A percentile compares a stretch with the other conserved stretches of the same genome.
phyloP scores from a whole-genome alignment of 2,797 vertebrate species.

The Trachops cirrhosus region DNA sequence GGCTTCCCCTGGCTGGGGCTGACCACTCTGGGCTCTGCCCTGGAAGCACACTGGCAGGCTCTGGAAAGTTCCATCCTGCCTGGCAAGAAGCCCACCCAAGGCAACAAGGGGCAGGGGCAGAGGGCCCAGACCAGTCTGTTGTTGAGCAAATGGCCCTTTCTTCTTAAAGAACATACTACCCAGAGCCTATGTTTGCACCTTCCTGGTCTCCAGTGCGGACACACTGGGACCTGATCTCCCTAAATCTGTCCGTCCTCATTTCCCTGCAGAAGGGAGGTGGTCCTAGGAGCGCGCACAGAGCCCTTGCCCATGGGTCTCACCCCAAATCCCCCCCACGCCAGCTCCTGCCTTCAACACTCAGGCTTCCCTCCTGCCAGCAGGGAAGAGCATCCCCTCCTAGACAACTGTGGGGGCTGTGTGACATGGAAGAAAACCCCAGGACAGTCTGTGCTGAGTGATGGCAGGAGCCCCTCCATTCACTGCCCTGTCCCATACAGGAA shows the following conservation, averaged over 20 bases:
- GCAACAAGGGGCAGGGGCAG: neutral
- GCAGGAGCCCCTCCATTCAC: neutral
- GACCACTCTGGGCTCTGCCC: neutral
- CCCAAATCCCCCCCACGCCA: neutral
- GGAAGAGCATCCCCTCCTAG: too few species aligned
- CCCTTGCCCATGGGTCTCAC: neutral
- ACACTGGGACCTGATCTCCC: neutral
- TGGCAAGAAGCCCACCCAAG: neutral
- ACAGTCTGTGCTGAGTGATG: neutral
- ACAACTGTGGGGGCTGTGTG: neutral
- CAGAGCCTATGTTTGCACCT: neutral
- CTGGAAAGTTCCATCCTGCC: neutral
- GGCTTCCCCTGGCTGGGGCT: neutral
- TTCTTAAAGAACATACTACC: neutral
- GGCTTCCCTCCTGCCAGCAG: neutral
- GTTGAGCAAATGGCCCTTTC: neutral
- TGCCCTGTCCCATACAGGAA: neutral
- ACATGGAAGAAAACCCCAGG: neutral
- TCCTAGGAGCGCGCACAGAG: neutral
- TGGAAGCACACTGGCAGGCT: neutral
- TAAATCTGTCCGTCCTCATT: neutral
- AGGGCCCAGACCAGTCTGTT: neutral
- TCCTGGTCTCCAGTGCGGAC: neutral
- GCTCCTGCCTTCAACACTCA: neutral
- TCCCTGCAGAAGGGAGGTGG: neutral